A percentile compares a stretch with the other conserved stretches of the same genome.
Evolutionary conservation across 2,113 vertebrate species (phyloP).

Genomic region (Catagonus wagneri): DNA sequence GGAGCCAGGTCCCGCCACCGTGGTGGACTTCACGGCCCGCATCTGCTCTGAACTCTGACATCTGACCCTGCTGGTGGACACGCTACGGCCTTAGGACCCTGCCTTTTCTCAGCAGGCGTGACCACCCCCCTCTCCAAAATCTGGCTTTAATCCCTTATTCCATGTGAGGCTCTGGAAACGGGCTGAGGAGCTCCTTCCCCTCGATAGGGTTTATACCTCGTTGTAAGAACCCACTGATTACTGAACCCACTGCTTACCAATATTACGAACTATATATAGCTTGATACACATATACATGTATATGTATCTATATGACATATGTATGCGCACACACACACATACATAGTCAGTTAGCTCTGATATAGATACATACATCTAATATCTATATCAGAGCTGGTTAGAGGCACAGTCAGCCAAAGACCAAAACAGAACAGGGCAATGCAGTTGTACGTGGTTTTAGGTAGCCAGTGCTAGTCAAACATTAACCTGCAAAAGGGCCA

Average conservation of each 20-base stretch:
- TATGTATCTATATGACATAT: too few species aligned
- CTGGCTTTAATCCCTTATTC: not conserved
- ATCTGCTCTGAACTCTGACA: not conserved
- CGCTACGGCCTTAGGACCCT: not conserved
- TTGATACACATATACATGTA: too few species aligned
- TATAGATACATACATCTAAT: not conserved
- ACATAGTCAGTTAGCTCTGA: too few species aligned
- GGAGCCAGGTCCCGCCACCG: not conserved
- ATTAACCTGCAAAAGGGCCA: accelerated
- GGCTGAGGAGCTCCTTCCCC: not conserved
- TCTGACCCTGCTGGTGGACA: not conserved
- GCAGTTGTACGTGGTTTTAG: accelerated
- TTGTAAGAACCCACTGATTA: not conserved
- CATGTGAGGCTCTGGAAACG: not conserved
- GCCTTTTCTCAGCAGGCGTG: conserved; percentile 39
- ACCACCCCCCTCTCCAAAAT: not conserved
- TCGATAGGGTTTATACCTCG: not conserved
- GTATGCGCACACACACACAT: too few species aligned
- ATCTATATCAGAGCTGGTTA: not conserved
- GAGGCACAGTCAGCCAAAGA: not conserved
- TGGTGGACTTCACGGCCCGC: not conserved
- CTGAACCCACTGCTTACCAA: not conserved
- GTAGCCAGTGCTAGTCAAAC: not conserved
- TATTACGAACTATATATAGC: too few species aligned
- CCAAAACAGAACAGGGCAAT: not conserved